A percentile compares a stretch with the other conserved stretches of the same genome.
phyloP scores from a whole-genome alignment of 1,140 invertebrate genomes.

The Formica selysi region DNA sequence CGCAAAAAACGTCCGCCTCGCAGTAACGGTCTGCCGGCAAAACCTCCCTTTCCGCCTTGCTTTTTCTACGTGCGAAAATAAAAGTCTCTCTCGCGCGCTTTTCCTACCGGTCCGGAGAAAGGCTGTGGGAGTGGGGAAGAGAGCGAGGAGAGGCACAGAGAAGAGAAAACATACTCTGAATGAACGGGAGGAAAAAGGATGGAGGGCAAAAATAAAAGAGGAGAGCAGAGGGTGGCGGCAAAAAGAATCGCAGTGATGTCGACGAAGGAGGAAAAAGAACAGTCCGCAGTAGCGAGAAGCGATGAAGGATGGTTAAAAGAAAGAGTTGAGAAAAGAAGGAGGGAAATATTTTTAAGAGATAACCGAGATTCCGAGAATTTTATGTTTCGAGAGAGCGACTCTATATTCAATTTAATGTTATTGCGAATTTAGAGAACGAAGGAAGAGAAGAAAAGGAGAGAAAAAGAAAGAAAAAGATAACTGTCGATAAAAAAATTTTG shows the following conservation, averaged over 20 bases:
- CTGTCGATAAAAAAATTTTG: no score
- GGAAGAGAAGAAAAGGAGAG: no score
- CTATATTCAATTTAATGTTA: no score
- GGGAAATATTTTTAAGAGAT: slow-evolving; percentile 1
- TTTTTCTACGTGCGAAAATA: slow-evolving; percentile 75
- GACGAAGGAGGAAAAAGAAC: slow-evolving; percentile 53
- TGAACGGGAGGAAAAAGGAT: slow-evolving; percentile 22
- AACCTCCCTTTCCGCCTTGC: slow-evolving; percentile 70
- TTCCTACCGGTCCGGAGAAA: slow-evolving; percentile 67
- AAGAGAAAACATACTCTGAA: slow-evolving; percentile 29
- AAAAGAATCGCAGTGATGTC: slow-evolving; percentile 64
- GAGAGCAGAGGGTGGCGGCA: slow-evolving; percentile 58
- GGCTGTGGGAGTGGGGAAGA: slow-evolving; percentile 41
- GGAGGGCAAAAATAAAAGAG: slow-evolving; percentile 74
- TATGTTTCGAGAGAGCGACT: no score
- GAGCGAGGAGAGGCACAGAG: background rate
- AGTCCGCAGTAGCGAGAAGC: slow-evolving; percentile 31
- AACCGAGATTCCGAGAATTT: slow-evolving; percentile 38
- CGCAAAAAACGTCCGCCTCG: slow-evolving; percentile 70
- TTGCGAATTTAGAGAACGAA: no score
- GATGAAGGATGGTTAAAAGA: slow-evolving; percentile 48
- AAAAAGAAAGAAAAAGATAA: no score
- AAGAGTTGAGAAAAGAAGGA: slow-evolving; percentile 25
- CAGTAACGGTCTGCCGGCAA: slow-evolving; percentile 75
- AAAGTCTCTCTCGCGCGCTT: slow-evolving; percentile 74